Conservation (phyloP, 64 coral and sea anemone genomes). For the Montipora foliosa region DNA sequence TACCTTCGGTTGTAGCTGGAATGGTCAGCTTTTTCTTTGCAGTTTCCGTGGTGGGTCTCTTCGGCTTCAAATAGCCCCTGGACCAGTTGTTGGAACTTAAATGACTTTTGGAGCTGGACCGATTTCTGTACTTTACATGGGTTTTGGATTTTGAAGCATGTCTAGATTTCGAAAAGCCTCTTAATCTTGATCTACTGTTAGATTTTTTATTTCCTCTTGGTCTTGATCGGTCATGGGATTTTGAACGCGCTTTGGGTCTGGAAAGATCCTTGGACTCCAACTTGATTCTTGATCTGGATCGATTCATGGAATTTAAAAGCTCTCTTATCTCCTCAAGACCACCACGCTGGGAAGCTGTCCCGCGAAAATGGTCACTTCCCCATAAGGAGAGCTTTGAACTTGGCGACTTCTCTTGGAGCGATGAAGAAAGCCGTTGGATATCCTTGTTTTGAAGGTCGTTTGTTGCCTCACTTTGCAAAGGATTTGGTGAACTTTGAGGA, state of each 20-base stretch:
- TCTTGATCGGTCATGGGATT: neutral
- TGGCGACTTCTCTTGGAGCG: neutral
- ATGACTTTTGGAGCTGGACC: neutral
- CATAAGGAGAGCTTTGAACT: neutral
- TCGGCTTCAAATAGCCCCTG: neutral
- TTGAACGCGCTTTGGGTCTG: neutral
- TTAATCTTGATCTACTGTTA: neutral
- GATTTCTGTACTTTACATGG: neutral
- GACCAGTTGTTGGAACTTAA: neutral
- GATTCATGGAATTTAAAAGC: neutral
- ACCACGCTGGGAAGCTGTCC: neutral
- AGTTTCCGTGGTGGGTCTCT: neutral
- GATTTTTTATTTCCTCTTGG: neutral
- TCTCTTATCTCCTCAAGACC: conserved; percentile 8
- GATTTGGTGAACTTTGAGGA: neutral
- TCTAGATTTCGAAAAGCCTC: neutral
- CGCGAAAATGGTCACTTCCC: neutral
- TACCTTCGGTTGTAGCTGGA: conserved; percentile 16
- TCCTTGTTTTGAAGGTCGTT: neutral
- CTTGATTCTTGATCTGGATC: neutral
- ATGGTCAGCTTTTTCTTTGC: conserved; percentile 37
- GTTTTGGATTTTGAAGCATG: neutral
- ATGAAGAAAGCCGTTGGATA: neutral
- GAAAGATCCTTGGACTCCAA: neutral
- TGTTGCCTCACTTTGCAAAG: too few species aligned